Evolutionary conservation across 2,797 vertebrate genomes (phyloP), one percentile per base, ranked within the genome.

Genomic region (Sebastes variabilis): DNA sequence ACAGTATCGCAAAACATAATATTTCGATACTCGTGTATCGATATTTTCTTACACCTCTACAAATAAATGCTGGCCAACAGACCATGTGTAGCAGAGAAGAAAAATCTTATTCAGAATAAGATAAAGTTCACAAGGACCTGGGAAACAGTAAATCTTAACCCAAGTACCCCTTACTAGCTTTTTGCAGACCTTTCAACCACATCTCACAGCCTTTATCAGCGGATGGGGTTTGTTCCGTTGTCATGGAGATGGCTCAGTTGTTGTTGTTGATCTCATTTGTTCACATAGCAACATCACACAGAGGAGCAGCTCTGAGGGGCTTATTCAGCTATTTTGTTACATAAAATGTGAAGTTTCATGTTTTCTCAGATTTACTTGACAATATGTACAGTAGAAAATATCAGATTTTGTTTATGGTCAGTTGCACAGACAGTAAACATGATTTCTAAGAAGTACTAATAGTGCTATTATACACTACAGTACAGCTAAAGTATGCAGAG

Each of bases 181-280:
- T 55, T 10, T 59, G 5, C 25, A 42, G 14, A 46, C 7, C 25
- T 46, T 68, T 79, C 16, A 72, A 2, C 18, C 54, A 38, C 49
- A 22, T 64, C 16, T 25, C 77, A 22, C 30, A 10, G 25, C 22
- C 38, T 52, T 18, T 24, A 2, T 46, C 60, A 16, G 25, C 7
- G 55, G 72, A 56, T 75, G 71, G 20, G 8, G 22, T 49, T 58
- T 59, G 29, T 12, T 46, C 11, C 1, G 24, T 52, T 72, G 54
- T 36, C 46, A 52, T 32, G 49, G 70, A 27, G 61, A 38, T 10
- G 6, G 16, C 24, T 70, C 52, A 29, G 64, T 12, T 42, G 70
- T 73, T 42, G 70, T 73, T 38, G 42, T 69, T 69, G 42, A 14
- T 67, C 54, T 59, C 36, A 68, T 65, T 58, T 34, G 46, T 66